Percentiles rank a stretch among this genome's conserved stretches.
Conservation (phyloP, 1,140 invertebrate species). For the Centruroides sculpturatus region DNA sequence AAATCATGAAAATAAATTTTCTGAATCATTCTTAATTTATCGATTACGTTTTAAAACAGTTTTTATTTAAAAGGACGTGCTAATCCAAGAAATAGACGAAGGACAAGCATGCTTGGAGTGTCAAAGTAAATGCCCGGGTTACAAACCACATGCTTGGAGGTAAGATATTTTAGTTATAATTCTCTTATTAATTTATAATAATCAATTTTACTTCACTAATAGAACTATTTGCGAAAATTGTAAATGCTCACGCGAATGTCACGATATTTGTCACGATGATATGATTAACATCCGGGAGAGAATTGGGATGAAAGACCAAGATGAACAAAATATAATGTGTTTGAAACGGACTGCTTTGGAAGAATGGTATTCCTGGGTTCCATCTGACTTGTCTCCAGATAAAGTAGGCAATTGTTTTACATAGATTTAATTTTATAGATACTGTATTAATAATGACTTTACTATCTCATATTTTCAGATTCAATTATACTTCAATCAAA, state of each 20-base stretch:
- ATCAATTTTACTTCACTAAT: conserved; percentile 20
- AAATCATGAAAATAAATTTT: too few relatives aligned
- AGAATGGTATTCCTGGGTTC: conserved; percentile 62
- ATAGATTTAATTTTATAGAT: too few relatives aligned
- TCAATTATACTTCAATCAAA: conserved; percentile 53
- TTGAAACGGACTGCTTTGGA: conserved; percentile 18
- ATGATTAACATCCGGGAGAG: conserved; percentile 62
- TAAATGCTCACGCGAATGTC: conserved; percentile 67
- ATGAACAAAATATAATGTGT: conserved; percentile 24
- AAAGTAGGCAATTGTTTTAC: conserved; percentile 31
- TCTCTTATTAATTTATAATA: too few relatives aligned
- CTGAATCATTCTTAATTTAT: too few relatives aligned
- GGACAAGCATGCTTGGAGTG: too few relatives aligned
- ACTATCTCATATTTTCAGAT: conserved; percentile 26
- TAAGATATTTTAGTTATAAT: too few relatives aligned
- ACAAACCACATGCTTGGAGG: too few relatives aligned
- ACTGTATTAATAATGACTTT: too few relatives aligned
- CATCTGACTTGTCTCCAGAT: conserved; percentile 50
- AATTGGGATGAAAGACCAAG: conserved; percentile 46
- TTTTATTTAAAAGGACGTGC: too few relatives aligned
- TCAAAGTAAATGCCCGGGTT: too few relatives aligned
- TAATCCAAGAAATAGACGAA: too few relatives aligned
- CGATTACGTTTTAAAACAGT: too few relatives aligned
- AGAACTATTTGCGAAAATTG: conserved; percentile 76
- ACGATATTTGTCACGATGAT: conserved; percentile 78